These are phyloP conservation scores for Cirrhinus mrigala DNA, from an alignment of 2,797 vertebrate species.

Conservation along the genomic window DNA sequence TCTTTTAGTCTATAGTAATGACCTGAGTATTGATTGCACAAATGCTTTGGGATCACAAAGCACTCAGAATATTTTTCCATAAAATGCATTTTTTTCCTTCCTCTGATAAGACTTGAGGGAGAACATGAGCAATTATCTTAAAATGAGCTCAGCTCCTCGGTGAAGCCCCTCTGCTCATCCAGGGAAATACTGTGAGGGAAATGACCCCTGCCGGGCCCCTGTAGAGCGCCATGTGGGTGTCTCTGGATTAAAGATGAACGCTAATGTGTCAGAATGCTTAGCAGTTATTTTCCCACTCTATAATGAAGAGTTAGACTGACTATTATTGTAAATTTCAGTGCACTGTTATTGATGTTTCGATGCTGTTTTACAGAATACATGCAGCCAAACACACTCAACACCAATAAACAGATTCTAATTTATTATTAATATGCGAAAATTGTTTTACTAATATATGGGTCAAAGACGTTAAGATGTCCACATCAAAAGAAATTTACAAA, in stretches of 20 bases:
- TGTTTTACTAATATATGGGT: too few species aligned
- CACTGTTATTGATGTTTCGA: constrained; percentile 4
- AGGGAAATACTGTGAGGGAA: constrained; percentile 73
- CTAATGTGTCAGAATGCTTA: constrained; percentile 45
- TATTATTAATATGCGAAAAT: background rate
- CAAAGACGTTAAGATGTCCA: too few species aligned
- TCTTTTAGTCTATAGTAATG: constrained; percentile 51
- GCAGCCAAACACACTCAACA: background rate
- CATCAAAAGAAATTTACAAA: too few species aligned
- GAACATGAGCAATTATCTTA: constrained; percentile 75
- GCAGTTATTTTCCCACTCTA: background rate
- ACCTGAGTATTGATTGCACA: constrained; percentile 56
- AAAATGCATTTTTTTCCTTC: constrained; percentile 58
- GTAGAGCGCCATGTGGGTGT: constrained; percentile 65
- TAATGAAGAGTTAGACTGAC: constrained; percentile 26
- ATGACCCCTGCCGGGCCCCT: constrained; percentile 73
- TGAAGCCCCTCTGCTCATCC: constrained; percentile 59
- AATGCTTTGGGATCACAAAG: constrained; percentile 57
- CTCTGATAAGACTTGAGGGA: constrained; percentile 74
- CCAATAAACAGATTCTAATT: background rate
- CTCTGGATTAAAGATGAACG: constrained; percentile 68
- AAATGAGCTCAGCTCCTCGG: constrained; percentile 78
- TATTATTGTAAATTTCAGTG: background rate
- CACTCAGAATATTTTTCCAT: constrained; percentile 59
- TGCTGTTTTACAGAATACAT: background rate